A percentile compares a stretch with the other conserved stretches of the same genome.
phyloP scores from a whole-genome alignment of 1,140 invertebrate species.

The Rhyzopertha dominica region DNA sequence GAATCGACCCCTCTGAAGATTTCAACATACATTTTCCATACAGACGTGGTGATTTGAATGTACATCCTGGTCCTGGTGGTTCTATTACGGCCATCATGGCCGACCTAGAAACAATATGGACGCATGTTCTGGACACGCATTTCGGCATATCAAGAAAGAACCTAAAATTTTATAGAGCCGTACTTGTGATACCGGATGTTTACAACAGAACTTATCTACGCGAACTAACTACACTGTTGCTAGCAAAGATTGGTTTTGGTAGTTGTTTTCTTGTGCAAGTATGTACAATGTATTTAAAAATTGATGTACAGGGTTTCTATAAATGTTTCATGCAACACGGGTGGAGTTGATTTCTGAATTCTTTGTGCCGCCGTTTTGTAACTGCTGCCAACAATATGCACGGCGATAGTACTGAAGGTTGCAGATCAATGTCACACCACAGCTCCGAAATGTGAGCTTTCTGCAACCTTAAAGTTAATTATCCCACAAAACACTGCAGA shows the following conservation, averaged over 20 bases:
- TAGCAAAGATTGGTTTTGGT: conserved; percentile 81
- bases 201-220: conserved; percentile 84
- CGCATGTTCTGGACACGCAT: conserved; percentile 67
- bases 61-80: conserved; percentile 77
- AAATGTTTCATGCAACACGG: no score
- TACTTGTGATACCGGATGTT: conserved; percentile 86
- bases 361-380: no score
- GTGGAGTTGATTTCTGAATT: no score
- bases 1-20: conserved; percentile 63
- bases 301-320: no score
- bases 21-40: conserved; percentile 90
- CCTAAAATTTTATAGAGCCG: conserved; percentile 77
- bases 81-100: conserved; percentile 76
- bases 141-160: conserved; percentile 72
- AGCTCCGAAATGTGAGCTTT: no score
- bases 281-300: no score
- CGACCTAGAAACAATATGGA: conserved; percentile 86
- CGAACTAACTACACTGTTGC: conserved; percentile 74
- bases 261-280: conserved; percentile 86
- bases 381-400: no score
- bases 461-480: no score
- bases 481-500: no score
- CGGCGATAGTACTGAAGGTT: no score
- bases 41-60: conserved; percentile 77
- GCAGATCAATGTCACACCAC: no score